Base-by-base conservation (phyloP, 2,113 vertebrate genomes). In the Tylochromis polylepis region DNA sequence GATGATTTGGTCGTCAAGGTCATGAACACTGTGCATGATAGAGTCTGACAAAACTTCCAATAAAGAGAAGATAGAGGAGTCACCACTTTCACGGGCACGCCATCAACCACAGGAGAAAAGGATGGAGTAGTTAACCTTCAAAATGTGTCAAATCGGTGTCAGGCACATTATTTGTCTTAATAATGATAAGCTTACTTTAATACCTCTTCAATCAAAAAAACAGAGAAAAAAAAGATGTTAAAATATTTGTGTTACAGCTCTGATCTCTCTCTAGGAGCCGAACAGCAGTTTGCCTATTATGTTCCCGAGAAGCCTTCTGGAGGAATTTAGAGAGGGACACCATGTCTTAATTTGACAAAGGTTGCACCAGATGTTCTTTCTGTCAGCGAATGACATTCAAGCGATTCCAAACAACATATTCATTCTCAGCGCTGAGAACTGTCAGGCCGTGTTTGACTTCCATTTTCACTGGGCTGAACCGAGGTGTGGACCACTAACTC, bases 401-500 rank as follows among this genome's bases (percentile, higher is more conserved):
- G 75, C 82, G 41, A 88, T 81, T 70, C 67, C 60, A 91, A 94
- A 91, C 88, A 93, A 93, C 92, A 91, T 77, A 90, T 90, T 93
- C 65, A 92, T 95, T 93, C 90, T 89, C 80, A 85, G 53, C 29
- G 29, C 58, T 55, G 5, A 67, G 79, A 90, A 79, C 86, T 77
- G 89, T 92, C 57, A 81, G 79, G 82, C 83, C 65, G 55, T 38
- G 85, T 43, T 79, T 81, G 82, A 79, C 79, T 62, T 85, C 82
- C 20, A 20, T 31, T 9, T 43, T 7, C 11, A 38, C 3, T 29
- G 24, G 16, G 53, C 18, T 20, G 18, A 31, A 41, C 81, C 9
- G 29, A 80, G 51, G 11, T 93, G 90, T 90, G 89, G 96, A 95
- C 82, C 95, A 92, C 90, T 95, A 91, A 84, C 95, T 92, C 96